Percentiles rank a stretch among this genome's conserved stretches.
These are phyloP conservation scores for Drosophila sp. DNA, from an alignment of 1,140 invertebrate species.

Conservation along the genomic window DNA sequence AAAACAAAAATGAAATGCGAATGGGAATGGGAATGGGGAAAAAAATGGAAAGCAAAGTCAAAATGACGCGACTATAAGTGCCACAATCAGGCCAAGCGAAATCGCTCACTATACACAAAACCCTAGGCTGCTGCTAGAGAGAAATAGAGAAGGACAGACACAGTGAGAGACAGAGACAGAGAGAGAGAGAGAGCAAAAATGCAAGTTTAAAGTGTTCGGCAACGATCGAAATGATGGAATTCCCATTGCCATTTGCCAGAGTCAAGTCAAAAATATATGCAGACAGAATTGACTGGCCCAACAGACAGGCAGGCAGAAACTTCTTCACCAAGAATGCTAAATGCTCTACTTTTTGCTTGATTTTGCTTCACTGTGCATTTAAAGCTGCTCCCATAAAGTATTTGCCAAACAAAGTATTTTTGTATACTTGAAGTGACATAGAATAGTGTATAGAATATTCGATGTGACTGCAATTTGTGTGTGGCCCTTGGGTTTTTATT, in stretches of 20 bases:
- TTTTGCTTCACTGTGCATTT: conserved; percentile 1
- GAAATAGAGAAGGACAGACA: conserved; percentile 5
- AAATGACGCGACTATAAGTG: conserved; percentile 45
- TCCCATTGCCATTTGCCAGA: conserved; percentile 18
- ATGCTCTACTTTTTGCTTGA: neutral
- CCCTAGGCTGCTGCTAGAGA: conserved; percentile 7
- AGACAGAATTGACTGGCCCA: conserved; percentile 2
- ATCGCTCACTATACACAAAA: conserved; percentile 36
- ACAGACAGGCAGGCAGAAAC: neutral
- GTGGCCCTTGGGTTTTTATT: neutral
- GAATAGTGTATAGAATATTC: neutral
- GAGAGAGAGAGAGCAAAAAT: neutral
- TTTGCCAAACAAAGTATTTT: too few species aligned
- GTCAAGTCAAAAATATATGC: conserved; percentile 12
- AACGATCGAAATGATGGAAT: conserved; percentile 21
- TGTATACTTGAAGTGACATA: neutral
- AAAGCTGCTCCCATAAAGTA: too few species aligned
- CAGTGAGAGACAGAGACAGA: conserved; percentile 4
- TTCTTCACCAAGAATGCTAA: neutral
- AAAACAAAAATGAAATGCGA: conserved; percentile 14
- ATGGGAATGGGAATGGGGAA: neutral
- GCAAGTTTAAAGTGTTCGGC: conserved; percentile 6
- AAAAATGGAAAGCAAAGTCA: conserved; percentile 17
- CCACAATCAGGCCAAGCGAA: conserved; percentile 52
- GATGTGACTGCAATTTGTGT: neutral